Evolutionary conservation across 2,113 vertebrate genomes (phyloP), one percentile per base, ranked within the genome.

Genomic region (Elgaria multicarinata): DNA sequence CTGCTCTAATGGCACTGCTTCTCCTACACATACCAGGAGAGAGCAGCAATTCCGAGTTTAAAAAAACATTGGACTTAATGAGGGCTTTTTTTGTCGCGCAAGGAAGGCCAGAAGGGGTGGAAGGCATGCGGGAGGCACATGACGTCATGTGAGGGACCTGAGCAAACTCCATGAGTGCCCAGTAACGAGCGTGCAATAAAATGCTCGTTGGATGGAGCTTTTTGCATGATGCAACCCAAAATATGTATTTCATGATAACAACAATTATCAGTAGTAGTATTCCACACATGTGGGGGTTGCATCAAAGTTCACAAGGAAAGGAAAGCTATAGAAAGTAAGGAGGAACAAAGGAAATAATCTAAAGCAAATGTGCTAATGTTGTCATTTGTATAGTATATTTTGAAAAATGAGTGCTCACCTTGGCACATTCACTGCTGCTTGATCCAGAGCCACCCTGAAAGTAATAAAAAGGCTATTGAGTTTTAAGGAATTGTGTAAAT

Each of bases 381-480:
- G 6, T 42, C 71, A 58, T 5, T 39, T 39, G 24, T 79, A 44
- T 4, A 10, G 1, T 83, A 18, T 4, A n/a, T n/a, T 44, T 46
- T 53, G 58, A 13, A 69, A 55, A 44, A 33, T 13, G 10, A 72
- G 39, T n/a, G 26, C 88, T 89, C 78, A 89, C 88, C 88, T 89
- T 36, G 74, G 18, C 62, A 77, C 88, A 89, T 13, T 89, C 74
- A 6, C 81, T 77, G 71, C 88, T 83, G 62, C 82, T 77, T 89
- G 72, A 64, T 77, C 81, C 81, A 83, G 16, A 42, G 22, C 71
- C 58, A 33, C 88, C 88, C 88, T 89, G 75, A 42, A 89, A 89
- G 58, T 66, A n/a, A 84, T 13, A 5, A 44, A 22, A 84, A 84
- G 22, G 4, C 6, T 31, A 22, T 71, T 71, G 22, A 50, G 55